Evolutionary conservation across 92 coral and sea anemone species (phyloP), one percentile per base, ranked within the genome.

Genomic region (Plumapathes pennacea): DNA sequence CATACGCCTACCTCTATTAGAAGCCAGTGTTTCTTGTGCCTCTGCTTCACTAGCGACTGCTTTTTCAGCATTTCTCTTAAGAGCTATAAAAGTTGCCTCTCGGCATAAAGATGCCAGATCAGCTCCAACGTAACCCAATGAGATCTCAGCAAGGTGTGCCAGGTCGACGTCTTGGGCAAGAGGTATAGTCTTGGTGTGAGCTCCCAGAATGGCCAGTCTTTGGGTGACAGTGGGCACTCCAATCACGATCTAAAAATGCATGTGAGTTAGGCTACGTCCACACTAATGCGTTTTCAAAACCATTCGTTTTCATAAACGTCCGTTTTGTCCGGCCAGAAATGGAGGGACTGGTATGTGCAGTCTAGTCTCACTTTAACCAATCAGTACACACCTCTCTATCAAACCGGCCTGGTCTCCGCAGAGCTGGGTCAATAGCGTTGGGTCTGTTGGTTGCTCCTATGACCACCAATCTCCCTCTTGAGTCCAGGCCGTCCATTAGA

Each of bases 391-490:
- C 99, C 84, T 94, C 99, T 55, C 89, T 88, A 48, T 94, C 99
- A 81, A 94, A 83, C 44, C 99, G 88, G 13, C 99, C 99, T 17
- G 96, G 96, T 62, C 99, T 69, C 51, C 99, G 73, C 17, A 88
- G 72, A 41, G 99, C 99, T 27, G 96, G 84, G 29, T 94, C 99
- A 32, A 94, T 82, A 28, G 99, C 92, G 78, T 89, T 85, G 21
- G 99, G 99, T 55, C 99, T 77, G 74, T 94, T 94, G 32, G 96
- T 94, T 52, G 99, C 96, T 32, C 94, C 99, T 53, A 94, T 84
- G 9, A 94, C 62, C 21, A 94, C 78, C 18, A 94, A 73, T 46
- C 64, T 68, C 7, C 90, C 89, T 37, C 91, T 55, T 3, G 60
- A 24, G 30, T 78, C 82, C 41, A 89, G 49, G 13, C 91, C 99